These are phyloP conservation scores for Lepus americanus DNA, from an alignment of 2,113 vertebrate genomes.

Conservation along the genomic window DNA sequence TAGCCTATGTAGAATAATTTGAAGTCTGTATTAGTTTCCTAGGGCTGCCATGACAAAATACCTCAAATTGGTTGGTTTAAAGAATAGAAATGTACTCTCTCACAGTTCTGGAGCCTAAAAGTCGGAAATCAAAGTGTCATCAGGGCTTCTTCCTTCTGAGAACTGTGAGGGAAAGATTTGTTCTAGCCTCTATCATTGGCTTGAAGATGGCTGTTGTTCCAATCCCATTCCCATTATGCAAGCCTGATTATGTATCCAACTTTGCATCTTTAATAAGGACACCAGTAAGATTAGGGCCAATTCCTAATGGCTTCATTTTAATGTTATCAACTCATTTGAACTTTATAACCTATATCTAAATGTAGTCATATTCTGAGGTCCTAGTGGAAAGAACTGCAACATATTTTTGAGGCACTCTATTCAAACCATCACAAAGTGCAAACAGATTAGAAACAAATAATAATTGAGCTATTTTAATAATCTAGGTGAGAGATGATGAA, in stretches of 20 bases:
- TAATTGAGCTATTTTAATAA: slow-evolving; percentile 36
- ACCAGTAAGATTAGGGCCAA: neutral
- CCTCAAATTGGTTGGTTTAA: neutral
- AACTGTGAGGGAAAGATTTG: neutral
- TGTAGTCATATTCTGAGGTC: neutral
- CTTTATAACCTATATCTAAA: neutral
- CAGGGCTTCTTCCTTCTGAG: neutral
- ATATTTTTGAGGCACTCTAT: neutral
- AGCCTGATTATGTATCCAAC: neutral
- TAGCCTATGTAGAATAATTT: slow-evolving; percentile 11
- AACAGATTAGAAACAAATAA: slow-evolving; percentile 21
- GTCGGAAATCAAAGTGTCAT: neutral
- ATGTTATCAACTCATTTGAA: neutral
- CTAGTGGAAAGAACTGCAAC: neutral
- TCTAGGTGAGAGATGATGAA: neutral
- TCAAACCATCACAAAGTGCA: slow-evolving; percentile 17
- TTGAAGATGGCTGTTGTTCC: neutral
- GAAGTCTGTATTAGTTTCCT: neutral
- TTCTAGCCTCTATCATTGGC: neutral
- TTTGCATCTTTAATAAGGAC: slow-evolving; percentile 17
- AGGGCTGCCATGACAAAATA: neutral
- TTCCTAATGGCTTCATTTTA: neutral
- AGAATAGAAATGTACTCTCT: neutral
- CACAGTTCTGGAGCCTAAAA: neutral
- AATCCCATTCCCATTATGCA: neutral